Evolutionary conservation across 2,888 invertebrate species (phyloP), one percentile per base, ranked within the genome.

Genomic region (Pantelozetes paolii): DNA sequence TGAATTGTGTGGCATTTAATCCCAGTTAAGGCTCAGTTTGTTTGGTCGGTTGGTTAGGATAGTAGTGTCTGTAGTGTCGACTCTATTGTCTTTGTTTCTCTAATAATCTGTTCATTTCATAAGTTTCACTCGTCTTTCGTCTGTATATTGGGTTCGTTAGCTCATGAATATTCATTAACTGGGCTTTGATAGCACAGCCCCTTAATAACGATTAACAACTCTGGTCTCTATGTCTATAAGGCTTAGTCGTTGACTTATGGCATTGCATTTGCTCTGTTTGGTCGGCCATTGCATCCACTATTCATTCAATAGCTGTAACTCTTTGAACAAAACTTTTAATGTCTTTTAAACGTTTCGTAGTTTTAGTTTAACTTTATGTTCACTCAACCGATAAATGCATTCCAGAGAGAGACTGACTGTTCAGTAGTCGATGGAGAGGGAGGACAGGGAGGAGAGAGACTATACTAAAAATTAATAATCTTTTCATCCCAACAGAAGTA

Each of bases 111-210:
- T 67, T 67, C 67, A 40, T 67, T 67, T 57, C 28, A 57, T 57
- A 57, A 57, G 5, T 9, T 57, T 26, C 28, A 23, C 57, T 57
- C 36, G 36, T 9, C 36, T 9, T 8, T 36, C 36, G 36, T 62
- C 32, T 62, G 59, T 62, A 32, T 62, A 62, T 67, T 67, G 67
- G 23, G 40, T 67, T 67, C 67, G 67, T 71, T 72, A 71, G 77
- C 75, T 76, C 75, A 75, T 74, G 75, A 77, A 77, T 75, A 77
- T 76, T 77, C 77, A 77, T 77, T 76, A 77, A 74, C 54, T 71
- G 76, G 74, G 75, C 75, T 76, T 77, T 77, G 75, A 77, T 76
- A 76, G 75, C 71, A 67, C 36, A 32, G 76, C 77, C 75, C 76
- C 75, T 74, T 77, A 76, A 76, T 77, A 76, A 75, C 77, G 76